Conservation (phyloP, 2,113 vertebrate genomes). For the Argyrosomus japonicus region DNA sequence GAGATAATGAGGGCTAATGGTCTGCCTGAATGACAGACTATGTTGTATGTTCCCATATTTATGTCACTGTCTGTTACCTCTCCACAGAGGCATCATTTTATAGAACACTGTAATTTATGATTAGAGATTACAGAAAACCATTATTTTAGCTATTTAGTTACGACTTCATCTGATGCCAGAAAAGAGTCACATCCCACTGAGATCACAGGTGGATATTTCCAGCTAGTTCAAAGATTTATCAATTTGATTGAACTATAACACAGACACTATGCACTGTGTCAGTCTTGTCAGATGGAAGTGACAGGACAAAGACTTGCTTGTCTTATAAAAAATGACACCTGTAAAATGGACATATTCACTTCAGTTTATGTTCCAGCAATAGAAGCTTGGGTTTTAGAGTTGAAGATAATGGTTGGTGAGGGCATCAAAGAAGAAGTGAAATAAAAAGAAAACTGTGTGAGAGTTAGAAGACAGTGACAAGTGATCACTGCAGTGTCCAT, state of each 20-base stretch:
- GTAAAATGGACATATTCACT: background rate
- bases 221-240: background rate
- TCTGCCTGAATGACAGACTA: conserved; percentile 49
- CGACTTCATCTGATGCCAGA: background rate
- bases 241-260: background rate
- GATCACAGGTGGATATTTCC: background rate
- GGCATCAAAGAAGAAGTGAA: conserved; percentile 8
- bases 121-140: background rate
- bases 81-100: conserved; percentile 17
- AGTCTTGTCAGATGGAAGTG: background rate
- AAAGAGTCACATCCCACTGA: background rate
- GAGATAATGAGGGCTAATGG: conserved; percentile 62
- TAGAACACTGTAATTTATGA: conserved; percentile 10
- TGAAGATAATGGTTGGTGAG: background rate
- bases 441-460: background rate
- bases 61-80: background rate
- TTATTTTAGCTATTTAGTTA: background rate
- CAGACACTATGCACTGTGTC: background rate
- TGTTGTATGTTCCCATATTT: too few species aligned
- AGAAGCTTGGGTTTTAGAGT: background rate
- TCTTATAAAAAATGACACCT: background rate
- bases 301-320: background rate
- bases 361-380: background rate
- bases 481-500: conserved; percentile 2
- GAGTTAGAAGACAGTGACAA: background rate